Percentiles rank a stretch among this genome's conserved stretches.
These are phyloP conservation scores for Rallus limicola DNA, from an alignment of 2,113 vertebrate genomes.

Conservation along the genomic window DNA sequence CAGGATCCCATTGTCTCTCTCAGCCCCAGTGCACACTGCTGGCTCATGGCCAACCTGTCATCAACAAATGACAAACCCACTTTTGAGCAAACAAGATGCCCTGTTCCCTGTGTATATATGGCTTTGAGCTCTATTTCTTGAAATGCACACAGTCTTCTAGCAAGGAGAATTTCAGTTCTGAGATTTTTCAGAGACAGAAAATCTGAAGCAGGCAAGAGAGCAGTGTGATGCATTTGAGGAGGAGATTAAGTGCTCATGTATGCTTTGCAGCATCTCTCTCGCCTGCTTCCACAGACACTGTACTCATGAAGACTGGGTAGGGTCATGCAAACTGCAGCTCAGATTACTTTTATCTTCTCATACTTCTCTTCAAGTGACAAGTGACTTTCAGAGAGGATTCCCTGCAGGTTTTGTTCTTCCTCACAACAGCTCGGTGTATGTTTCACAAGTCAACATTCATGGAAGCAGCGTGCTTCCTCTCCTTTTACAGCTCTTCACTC, in stretches of 20 bases:
- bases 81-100: neutral
- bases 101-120: neutral
- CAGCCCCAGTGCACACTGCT: too few species aligned
- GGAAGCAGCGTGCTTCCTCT: neutral
- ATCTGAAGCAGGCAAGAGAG: neutral
- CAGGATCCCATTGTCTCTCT: too few species aligned
- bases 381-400: neutral
- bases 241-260: neutral
- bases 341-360: neutral
- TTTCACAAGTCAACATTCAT: neutral
- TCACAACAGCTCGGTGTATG: neutral
- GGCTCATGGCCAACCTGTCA: too few species aligned
- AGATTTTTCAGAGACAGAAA: neutral
- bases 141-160: neutral
- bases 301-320: neutral
- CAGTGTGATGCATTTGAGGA: neutral
- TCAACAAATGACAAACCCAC: neutral
- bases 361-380: neutral
- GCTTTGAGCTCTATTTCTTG: neutral
- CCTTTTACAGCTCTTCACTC: neutral
- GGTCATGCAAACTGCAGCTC: neutral
- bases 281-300: neutral
- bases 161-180: neutral
- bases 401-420: neutral
- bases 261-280: neutral